phyloP scores from a whole-genome alignment of 1,140 invertebrate species.

The Drosophila kurseongensis region DNA sequence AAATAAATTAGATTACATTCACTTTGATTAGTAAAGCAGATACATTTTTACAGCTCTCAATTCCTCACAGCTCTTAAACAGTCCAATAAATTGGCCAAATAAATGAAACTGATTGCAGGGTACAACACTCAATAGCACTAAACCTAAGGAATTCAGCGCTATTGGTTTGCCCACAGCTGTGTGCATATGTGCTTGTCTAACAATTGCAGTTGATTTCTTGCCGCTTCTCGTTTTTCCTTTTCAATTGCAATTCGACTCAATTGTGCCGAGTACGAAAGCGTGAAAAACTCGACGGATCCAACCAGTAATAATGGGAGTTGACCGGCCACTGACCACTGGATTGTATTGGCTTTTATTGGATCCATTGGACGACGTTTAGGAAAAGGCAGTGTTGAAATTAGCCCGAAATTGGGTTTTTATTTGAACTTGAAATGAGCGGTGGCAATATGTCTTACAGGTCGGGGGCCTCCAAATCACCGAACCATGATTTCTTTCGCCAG shows the following conservation, averaged over 20 bases:
- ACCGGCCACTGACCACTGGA: constrained; percentile 49
- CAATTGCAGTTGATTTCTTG: constrained; percentile 37
- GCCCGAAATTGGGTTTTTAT: constrained; percentile 10
- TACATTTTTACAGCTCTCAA: too few relatives aligned
- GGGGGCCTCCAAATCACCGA: constrained; percentile 25
- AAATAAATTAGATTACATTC: background rate
- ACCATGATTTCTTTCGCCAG: constrained; percentile 65
- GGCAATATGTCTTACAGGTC: constrained; percentile 10
- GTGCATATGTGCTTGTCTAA: constrained; percentile 3
- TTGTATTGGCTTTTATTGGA: constrained; percentile 10
- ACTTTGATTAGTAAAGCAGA: background rate
- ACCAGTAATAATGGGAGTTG: constrained; percentile 33
- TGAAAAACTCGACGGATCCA: constrained; percentile 59
- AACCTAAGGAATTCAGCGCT: background rate
- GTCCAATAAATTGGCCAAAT: background rate
- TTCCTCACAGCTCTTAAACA: background rate
- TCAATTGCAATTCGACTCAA: constrained; percentile 52
- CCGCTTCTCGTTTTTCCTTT: constrained; percentile 30
- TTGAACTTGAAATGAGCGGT: constrained; percentile 11
- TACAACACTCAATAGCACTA: background rate
- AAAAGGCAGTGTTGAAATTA: constrained; percentile 36
- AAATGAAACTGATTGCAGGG: background rate
- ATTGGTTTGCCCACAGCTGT: constrained; percentile 5
- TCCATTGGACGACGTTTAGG: background rate
- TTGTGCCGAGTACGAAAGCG: constrained; percentile 68